phyloP scores from a whole-genome alignment of 2,888 invertebrate genomes.

The Plebejus anna region DNA sequence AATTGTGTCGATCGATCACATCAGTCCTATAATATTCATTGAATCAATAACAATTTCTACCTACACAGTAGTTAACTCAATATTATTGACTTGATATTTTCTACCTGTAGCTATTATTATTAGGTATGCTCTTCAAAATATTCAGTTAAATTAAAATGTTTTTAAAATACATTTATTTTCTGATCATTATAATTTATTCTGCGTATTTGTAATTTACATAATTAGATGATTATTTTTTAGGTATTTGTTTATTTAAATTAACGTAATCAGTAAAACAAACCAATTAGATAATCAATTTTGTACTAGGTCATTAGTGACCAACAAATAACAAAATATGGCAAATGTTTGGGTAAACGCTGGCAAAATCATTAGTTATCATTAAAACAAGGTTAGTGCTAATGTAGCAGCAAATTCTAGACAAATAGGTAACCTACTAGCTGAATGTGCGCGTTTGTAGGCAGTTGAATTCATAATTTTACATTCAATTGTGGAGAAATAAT shows the following conservation, averaged over 20 bases:
- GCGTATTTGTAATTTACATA: not conserved
- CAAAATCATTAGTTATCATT: slow-evolving; percentile 8
- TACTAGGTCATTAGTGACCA: not conserved
- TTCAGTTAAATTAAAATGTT: too few species aligned
- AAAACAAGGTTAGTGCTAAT: slow-evolving; percentile 12
- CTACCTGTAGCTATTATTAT: not conserved
- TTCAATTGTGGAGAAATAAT: not conserved
- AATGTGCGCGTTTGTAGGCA: slow-evolving; percentile 23
- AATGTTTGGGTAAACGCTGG: not conserved
- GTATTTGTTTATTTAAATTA: not conserved
- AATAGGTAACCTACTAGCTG: slow-evolving; percentile 22
- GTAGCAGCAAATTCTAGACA: slow-evolving; percentile 21
- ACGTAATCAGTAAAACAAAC: slow-evolving; percentile 6
- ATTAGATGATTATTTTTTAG: not conserved
- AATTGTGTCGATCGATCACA: slow-evolving; percentile 16
- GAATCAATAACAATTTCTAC: not conserved
- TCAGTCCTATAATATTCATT: not conserved
- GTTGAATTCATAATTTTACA: not conserved
- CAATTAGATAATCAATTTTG: slow-evolving; percentile 3
- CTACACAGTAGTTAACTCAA: not conserved
- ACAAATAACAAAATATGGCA: not conserved
- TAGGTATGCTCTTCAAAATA: too few species aligned
- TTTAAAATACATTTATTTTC: not conserved
- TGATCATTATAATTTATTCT: not conserved
- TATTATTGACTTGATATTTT: not conserved